Evolutionary conservation across 2,797 vertebrate genomes (phyloP), one percentile per base, ranked within the genome.

Genomic region (Mionectes olivaceus): DNA sequence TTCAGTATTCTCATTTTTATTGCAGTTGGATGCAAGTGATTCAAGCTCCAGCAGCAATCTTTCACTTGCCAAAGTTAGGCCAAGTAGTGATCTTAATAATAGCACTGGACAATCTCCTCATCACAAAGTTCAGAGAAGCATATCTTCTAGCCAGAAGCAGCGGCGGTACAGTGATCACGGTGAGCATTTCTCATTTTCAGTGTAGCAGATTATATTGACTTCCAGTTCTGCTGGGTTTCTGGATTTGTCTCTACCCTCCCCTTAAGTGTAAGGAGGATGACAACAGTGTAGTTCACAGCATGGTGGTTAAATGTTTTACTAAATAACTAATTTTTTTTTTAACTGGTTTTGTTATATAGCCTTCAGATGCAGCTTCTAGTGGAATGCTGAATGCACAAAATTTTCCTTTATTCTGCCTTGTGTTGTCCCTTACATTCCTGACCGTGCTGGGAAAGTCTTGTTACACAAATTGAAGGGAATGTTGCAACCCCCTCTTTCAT

Each of bases 101-200:
- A 98, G 98, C 92, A 98, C 98, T 82, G 98, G 98, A 96, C 99
- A 99, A 97, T 99, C 99, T 22, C 99, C 99, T 82, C 99, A 99
- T 96, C 98, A 99, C 97, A 99, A 99, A 97, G 99, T 99, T 91
- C 99, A 99, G 97, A 98, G 99, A 97, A 99, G 98, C 85, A 97
- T 98, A 95, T 99, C 99, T 70, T 99, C 99, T 93, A 99, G 98
- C 97, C 99, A 99, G 97, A 99, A 99, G 83, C 99, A 99, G 97
- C 97, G 99, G 85, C 99, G 99, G 57, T 99, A 99, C 98, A 99
- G 99, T 67, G 99, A 99, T 89, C 99, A 99, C 41, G 99, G 99
- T 99, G 93, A 98, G 98, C 95, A 76, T 60, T 73, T 83, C 70
- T 94, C 49, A 27, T 84, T 92, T 80, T 65, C 91, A 90, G 49